phyloP scores from a whole-genome alignment of 2,113 vertebrate genomes.

The Anarhynchus alexandrinus region DNA sequence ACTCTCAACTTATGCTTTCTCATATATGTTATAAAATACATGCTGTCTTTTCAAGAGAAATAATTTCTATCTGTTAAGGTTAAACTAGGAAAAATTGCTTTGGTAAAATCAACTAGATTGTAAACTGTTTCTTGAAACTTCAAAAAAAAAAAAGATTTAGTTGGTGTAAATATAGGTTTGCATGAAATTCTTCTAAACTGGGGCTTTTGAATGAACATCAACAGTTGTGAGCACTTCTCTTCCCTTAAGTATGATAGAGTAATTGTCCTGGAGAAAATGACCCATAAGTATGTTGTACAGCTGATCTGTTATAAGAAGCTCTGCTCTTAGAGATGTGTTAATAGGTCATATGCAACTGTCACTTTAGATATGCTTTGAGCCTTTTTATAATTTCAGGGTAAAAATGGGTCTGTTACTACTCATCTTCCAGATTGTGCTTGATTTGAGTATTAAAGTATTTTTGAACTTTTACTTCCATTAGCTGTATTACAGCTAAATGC shows the following conservation, averaged over 20 bases:
- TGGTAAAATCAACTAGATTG: background rate
- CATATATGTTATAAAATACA: background rate
- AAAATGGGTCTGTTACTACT: background rate
- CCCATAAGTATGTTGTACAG: rapidly evolving
- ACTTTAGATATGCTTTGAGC: background rate
- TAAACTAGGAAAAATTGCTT: background rate
- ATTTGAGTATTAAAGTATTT: background rate
- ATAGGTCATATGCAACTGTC: background rate
- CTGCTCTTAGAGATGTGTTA: background rate
- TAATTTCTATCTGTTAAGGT: background rate
- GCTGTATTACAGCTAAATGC: background rate
- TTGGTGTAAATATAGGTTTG: background rate
- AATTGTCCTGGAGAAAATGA: background rate
- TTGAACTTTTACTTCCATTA: background rate
- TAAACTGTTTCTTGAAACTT: background rate
- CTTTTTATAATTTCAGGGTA: background rate
- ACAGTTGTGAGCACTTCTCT: background rate
- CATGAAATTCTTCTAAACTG: background rate
- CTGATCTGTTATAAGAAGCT: background rate
- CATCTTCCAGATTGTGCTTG: background rate
- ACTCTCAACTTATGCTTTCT: background rate
- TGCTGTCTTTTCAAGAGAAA: background rate
- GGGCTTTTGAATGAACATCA: background rate
- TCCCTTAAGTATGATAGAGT: background rate
- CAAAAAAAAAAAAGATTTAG: background rate